Conservation (phyloP, 2,113 vertebrate species). For the Ovibos moschatus region DNA sequence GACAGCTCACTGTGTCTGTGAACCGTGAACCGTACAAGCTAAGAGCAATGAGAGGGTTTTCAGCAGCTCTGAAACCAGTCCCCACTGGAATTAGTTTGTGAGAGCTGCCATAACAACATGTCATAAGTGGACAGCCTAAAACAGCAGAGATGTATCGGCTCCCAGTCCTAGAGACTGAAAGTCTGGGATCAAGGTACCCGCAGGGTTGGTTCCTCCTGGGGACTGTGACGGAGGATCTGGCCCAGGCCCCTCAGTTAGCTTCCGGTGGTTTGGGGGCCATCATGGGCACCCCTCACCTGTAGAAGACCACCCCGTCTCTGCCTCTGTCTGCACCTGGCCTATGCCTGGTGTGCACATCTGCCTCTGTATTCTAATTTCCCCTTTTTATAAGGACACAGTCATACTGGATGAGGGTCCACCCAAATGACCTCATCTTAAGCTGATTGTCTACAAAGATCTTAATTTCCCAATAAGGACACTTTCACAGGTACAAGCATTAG, state of each 20-base stretch:
- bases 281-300: background rate
- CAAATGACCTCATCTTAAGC: background rate
- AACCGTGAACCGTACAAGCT: background rate
- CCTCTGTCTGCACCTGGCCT: rapidly evolving
- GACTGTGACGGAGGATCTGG: background rate
- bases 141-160: background rate
- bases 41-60: background rate
- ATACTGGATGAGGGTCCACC: background rate
- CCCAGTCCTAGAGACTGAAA: background rate
- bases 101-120: background rate
- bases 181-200: background rate
- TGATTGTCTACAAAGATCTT: background rate
- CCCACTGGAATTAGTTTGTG: background rate
- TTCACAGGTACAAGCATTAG: background rate
- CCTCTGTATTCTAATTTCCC: background rate
- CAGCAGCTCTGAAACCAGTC: background rate
- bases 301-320: background rate
- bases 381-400: background rate
- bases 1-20: background rate
- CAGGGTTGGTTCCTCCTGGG: background rate
- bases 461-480: background rate
- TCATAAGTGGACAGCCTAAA: background rate
- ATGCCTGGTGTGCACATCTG: background rate
- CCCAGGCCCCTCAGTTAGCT: too few relatives aligned
- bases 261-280: background rate